Evolutionary conservation across 2,113 vertebrate species (phyloP), one percentile per base, ranked within the genome.

Genomic region (Sitta europaea): DNA sequence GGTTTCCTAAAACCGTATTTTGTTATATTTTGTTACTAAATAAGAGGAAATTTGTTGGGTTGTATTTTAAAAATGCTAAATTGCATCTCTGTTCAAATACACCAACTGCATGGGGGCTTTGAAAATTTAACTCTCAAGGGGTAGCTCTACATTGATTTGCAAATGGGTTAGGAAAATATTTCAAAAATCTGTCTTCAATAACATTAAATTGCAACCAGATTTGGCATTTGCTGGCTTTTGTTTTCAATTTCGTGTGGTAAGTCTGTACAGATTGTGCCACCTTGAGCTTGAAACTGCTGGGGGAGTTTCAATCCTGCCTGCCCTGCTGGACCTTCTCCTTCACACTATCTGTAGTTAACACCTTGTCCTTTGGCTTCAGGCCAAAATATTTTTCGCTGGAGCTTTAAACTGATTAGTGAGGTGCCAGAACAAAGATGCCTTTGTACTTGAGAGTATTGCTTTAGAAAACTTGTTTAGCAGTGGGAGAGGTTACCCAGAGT

Each of bases 321-420:
- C 35, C 6, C 76, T 28, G 10, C 25, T 77, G 90, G 95, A 88
- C 11, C 0, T 90, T 97, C 94, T 97, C 96, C 94, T 97, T 96
- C 97, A 92, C 50, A 9, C 62, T 97, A 48, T 91, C 97, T 95
- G 91, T n/a, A 74, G 55, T 96, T 87, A 96, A 92, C 97, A 97
- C 96, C 96, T 97, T 96, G 97, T 91, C 67, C 92, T 92, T 79
- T 98, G 98, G 96, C 97, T 91, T 43, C 12, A 58, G 58, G 97
- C 97, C 97, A 95, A 94, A 95, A 92, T 96, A 97, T 96, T 97
- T 98, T 97, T 95, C 1, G 40, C 95, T 53, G 47, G 89, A 92
- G 91, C 95, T 97, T 95, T 97, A 98, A 98, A 97, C 96, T 97
- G 98, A 98, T 98, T 98, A 98, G 98, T 91, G 97, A 63, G 96